Conservation (phyloP, 2,797 vertebrate genomes). For the Cossypha caffra region DNA sequence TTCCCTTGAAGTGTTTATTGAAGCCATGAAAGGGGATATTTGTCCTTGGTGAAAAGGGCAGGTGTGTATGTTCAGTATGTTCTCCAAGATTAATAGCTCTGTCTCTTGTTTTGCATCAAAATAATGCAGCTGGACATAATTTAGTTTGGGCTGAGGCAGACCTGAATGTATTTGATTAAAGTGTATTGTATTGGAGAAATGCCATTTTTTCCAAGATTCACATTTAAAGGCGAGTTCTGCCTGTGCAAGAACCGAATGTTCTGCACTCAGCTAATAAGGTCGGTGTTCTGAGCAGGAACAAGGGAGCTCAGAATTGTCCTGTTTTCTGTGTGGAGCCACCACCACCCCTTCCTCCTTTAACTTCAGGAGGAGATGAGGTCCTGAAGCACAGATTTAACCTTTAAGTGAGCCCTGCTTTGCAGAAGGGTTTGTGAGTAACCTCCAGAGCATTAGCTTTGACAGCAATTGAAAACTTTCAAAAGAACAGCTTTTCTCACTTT, state of each 20-base stretch:
- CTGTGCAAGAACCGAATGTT: background rate
- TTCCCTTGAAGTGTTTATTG: background rate
- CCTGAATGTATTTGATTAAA: background rate
- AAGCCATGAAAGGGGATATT: slow-evolving; percentile 1
- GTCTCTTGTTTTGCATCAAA: background rate
- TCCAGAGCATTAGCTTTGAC: background rate
- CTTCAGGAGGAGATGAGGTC: background rate
- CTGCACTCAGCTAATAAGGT: background rate
- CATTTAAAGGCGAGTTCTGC: background rate
- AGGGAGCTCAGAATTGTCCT: background rate
- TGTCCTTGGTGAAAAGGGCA: slow-evolving; percentile 32
- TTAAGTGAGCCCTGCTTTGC: background rate
- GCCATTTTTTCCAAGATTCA: background rate
- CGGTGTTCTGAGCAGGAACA: background rate
- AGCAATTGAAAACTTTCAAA: background rate
- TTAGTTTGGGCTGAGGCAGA: background rate
- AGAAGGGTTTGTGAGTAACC: background rate
- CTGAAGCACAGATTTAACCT: background rate
- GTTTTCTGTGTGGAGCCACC: background rate
- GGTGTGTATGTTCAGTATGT: background rate
- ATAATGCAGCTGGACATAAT: background rate
- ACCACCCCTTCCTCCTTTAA: background rate
- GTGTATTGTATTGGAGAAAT: background rate
- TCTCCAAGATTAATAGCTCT: background rate
- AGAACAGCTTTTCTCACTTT: background rate